phyloP scores from a whole-genome alignment of 2,797 vertebrate genomes.

The Knipowitschia caucasica region DNA sequence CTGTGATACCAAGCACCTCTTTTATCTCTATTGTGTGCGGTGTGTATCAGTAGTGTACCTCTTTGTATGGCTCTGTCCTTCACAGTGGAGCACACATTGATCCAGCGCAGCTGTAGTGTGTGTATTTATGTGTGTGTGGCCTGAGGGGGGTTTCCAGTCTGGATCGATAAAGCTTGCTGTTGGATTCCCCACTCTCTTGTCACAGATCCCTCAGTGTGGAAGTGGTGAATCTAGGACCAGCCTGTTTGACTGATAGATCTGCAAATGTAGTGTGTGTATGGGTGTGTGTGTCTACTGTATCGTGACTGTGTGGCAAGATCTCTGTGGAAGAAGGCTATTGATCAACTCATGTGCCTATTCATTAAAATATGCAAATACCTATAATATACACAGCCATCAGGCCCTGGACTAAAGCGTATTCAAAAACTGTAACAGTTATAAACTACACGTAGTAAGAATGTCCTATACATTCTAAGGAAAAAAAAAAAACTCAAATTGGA shows the following conservation, averaged over 20 bases:
- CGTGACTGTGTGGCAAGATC: conserved; percentile 40
- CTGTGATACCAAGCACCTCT: conserved; percentile 55
- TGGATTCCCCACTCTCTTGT: conserved; percentile 76
- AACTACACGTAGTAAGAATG: neutral
- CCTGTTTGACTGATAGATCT: conserved; percentile 59
- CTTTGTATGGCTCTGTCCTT: conserved; percentile 65
- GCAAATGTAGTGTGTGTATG: conserved; percentile 18
- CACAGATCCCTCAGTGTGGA: conserved; percentile 68
- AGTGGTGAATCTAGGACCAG: conserved; percentile 54
- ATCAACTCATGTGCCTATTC: conserved; percentile 55
- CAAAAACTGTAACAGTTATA: neutral
- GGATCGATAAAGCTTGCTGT: conserved; percentile 77
- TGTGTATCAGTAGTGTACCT: conserved; percentile 38
- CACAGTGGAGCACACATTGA: conserved; percentile 69
- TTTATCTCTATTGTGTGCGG: conserved; percentile 55
- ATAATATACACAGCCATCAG: conserved; percentile 18
- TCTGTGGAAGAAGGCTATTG: conserved; percentile 55
- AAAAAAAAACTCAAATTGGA: no score
- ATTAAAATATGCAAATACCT: conserved; percentile 56
- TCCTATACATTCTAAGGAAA: neutral
- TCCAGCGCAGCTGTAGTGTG: conserved; percentile 59
- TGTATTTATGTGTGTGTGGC: conserved; percentile 54
- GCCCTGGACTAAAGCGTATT: neutral
- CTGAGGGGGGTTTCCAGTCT: conserved; percentile 73
- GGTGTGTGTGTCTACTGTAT: conserved; percentile 47